Percentiles rank a stretch among this genome's conserved stretches.
phyloP scores from a whole-genome alignment of 2,888 invertebrate species.

The Syritta pipiens region DNA sequence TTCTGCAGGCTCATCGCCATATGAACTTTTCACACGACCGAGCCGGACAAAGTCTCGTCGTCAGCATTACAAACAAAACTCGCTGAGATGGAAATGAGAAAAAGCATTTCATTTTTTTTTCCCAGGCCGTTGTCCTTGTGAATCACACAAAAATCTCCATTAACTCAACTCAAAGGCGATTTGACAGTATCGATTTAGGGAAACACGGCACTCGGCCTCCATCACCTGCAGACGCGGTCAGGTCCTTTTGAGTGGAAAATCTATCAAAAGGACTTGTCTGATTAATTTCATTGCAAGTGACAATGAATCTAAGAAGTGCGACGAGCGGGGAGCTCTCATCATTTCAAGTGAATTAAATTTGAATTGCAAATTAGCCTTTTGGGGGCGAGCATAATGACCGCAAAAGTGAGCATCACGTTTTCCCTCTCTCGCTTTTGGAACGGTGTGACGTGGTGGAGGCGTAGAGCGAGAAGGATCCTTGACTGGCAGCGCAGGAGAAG shows the following conservation, averaged over 20 bases:
- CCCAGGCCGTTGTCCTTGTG: background rate
- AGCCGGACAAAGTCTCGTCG: background rate
- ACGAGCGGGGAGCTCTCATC: background rate
- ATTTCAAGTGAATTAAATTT: conserved; percentile 13
- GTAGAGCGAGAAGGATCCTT: no score
- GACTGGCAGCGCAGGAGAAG: no score
- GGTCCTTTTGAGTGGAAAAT: conserved; percentile 7
- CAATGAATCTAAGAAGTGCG: background rate
- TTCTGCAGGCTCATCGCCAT: background rate
- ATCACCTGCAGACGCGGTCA: conserved; percentile 7
- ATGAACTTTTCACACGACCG: conserved; percentile 1
- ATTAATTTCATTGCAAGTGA: conserved; percentile 8
- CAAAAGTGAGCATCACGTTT: conserved; percentile 5
- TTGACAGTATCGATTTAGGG: no score
- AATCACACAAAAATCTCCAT: background rate
- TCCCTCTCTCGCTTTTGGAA: no score
- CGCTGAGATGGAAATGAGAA: background rate
- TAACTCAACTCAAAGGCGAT: background rate
- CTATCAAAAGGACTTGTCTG: conserved; percentile 9
- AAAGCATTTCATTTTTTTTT: background rate
- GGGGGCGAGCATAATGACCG: background rate
- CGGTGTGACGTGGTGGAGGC: background rate
- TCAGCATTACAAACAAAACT: conserved; percentile 1
- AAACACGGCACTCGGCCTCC: no score
- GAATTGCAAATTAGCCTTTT: conserved; percentile 19